Conservation (phyloP, 2,797 vertebrate species). For the Amblyopsis hoosieri region DNA sequence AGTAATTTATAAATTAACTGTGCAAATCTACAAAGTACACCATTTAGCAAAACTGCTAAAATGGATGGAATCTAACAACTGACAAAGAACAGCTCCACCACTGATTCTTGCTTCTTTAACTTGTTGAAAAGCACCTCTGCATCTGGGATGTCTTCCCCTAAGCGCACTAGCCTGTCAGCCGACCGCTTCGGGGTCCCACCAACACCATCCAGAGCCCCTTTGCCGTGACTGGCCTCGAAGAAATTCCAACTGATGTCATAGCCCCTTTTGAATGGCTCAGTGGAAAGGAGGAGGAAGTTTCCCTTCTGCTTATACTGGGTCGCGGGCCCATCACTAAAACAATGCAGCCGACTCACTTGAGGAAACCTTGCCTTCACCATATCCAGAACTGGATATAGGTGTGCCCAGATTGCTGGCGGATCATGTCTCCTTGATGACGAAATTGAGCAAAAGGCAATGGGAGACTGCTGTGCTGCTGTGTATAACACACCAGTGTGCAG, state of each 20-base stretch:
- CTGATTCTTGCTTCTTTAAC: not conserved
- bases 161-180: conserved; percentile 4
- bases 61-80: too few species aligned
- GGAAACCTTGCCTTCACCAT: conserved; percentile 4
- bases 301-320: conserved; percentile 17
- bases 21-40: too few species aligned
- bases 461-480: not conserved
- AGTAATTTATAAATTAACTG: too few species aligned
- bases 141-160: conserved; percentile 1
- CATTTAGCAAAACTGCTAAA: too few species aligned
- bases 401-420: conserved; percentile 19
- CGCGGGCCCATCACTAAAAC: conserved; percentile 6
- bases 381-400: conserved; percentile 10
- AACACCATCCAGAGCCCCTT: conserved; percentile 13
- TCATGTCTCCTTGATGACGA: conserved; percentile 17
- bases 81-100: conserved; percentile 11
- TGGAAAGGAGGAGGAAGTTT: conserved; percentile 16
- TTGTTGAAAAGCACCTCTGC: conserved; percentile 1
- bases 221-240: conserved; percentile 18
- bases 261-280: conserved; percentile 15
- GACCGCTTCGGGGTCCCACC: conserved; percentile 5
- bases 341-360: not conserved
- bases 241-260: conserved; percentile 12
- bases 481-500: conserved; percentile 20
- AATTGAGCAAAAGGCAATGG: conserved; percentile 11